These are phyloP conservation scores for Dichetophora obliterata DNA, from an alignment of 2,888 invertebrate genomes.

Conservation along the genomic window DNA sequence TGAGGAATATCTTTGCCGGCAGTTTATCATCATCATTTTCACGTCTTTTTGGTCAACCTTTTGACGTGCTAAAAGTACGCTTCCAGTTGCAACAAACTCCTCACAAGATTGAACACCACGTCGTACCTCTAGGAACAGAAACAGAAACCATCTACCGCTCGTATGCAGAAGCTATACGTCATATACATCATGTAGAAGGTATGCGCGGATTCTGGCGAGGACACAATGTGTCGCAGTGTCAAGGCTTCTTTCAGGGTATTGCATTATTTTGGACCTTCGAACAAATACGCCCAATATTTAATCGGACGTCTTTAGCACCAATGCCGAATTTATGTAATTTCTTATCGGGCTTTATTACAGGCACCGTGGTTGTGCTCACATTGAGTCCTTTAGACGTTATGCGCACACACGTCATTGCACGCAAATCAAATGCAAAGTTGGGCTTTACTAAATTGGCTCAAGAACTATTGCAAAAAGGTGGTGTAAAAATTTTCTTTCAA, in stretches of 20 bases:
- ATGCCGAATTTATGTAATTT: constrained; percentile 30
- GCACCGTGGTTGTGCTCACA: constrained; percentile 9
- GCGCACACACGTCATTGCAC: constrained; percentile 21
- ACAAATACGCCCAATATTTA: neutral
- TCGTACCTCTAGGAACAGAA: neutral
- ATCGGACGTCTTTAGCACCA: neutral
- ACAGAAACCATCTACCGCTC: constrained; percentile 10
- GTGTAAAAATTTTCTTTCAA: constrained; percentile 18
- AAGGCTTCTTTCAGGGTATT: constrained; percentile 29
- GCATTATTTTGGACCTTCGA: constrained; percentile 33
- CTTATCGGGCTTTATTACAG: constrained; percentile 35
- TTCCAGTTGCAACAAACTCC: constrained; percentile 26
- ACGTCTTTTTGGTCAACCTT: constrained; percentile 33
- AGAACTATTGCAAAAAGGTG: neutral
- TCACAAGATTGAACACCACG: neutral
- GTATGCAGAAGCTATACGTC: neutral
- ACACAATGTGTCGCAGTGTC: constrained; percentile 26
- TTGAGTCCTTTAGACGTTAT: constrained; percentile 34
- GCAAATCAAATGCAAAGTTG: neutral
- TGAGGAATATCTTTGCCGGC: constrained; percentile 33
- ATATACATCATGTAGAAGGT: constrained; percentile 20
- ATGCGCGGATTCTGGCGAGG: constrained; percentile 40
- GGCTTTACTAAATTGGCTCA: neutral
- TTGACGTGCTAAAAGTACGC: constrained; percentile 36
- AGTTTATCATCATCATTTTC: constrained; percentile 19